phyloP scores from a whole-genome alignment of 2,888 invertebrate genomes.

The Thumatha senex region DNA sequence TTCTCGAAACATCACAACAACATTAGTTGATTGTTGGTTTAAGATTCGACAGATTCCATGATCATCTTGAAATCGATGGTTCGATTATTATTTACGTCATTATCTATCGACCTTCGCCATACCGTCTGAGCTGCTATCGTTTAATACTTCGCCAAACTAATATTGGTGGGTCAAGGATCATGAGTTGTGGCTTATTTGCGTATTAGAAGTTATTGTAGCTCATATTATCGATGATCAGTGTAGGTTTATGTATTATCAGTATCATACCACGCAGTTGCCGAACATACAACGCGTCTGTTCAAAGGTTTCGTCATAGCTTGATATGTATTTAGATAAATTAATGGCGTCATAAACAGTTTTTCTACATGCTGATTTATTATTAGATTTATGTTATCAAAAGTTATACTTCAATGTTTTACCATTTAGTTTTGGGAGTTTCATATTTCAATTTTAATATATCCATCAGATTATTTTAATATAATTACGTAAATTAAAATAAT shows the following conservation, averaged over 20 bases:
- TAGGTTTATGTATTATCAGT: constrained; percentile 13
- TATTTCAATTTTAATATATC: background rate
- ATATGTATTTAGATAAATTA: constrained; percentile 29
- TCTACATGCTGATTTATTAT: constrained; percentile 39
- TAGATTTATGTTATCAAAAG: constrained; percentile 28
- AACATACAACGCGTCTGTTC: constrained; percentile 22
- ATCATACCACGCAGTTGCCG: constrained; percentile 19
- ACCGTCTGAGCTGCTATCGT: no score
- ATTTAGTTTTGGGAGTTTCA: background rate
- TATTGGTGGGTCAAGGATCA: background rate
- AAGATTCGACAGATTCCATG: background rate
- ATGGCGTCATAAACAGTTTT: constrained; percentile 33
- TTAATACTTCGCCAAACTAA: no score
- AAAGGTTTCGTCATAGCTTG: constrained; percentile 21
- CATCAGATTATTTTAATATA: background rate
- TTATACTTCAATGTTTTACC: constrained; percentile 2
- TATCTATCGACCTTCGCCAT: no score
- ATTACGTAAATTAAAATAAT: no score
- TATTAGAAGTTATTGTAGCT: constrained; percentile 8
- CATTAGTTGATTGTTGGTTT: no score
- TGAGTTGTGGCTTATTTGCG: background rate
- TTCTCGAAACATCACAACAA: no score
- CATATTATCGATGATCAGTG: background rate
- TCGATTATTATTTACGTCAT: no score
- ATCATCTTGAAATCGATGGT: no score